These are phyloP conservation scores for Drosophila parvula DNA, from an alignment of 1,140 invertebrate species.

Conservation along the genomic window DNA sequence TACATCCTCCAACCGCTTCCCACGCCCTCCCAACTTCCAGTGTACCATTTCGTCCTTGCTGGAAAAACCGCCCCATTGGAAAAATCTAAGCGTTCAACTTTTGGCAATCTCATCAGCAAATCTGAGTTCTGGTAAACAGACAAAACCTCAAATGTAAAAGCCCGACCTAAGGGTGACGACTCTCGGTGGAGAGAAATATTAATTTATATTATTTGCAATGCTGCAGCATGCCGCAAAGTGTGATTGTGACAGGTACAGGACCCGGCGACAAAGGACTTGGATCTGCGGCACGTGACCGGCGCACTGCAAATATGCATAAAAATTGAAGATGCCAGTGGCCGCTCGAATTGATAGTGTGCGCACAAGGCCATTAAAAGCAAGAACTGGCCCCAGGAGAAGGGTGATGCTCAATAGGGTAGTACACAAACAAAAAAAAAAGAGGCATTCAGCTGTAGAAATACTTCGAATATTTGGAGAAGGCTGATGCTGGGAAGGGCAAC, in stretches of 20 bases:
- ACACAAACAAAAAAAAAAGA: not conserved
- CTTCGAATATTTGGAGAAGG: not conserved
- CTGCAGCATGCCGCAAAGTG: constrained; percentile 80
- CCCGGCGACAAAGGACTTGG: constrained; percentile 36
- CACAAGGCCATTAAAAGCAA: constrained; percentile 65
- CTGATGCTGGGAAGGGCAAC: not conserved
- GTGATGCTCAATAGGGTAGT: not conserved
- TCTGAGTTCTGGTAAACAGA: constrained; percentile 66
- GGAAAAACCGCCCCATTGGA: constrained; percentile 30
- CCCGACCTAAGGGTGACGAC: constrained; percentile 21
- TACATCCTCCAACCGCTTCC: constrained; percentile 4
- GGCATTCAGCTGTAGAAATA: not conserved
- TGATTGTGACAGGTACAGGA: constrained; percentile 78
- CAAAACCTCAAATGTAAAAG: constrained; percentile 70
- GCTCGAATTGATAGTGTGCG: constrained; percentile 65
- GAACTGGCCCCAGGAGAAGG: constrained; percentile 6
- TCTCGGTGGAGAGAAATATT: constrained; percentile 55
- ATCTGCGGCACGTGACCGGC: constrained; percentile 66
- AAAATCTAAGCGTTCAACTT: constrained; percentile 43
- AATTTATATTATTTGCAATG: constrained; percentile 81
- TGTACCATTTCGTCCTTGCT: constrained; percentile 40
- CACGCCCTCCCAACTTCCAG: constrained; percentile 34
- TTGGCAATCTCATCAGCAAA: constrained; percentile 64
- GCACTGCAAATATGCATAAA: constrained; percentile 78
- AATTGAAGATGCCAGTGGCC: constrained; percentile 69